These are phyloP conservation scores for Cyrtonyx montezumae DNA, from an alignment of 2,113 vertebrate species.

Conservation along the genomic window DNA sequence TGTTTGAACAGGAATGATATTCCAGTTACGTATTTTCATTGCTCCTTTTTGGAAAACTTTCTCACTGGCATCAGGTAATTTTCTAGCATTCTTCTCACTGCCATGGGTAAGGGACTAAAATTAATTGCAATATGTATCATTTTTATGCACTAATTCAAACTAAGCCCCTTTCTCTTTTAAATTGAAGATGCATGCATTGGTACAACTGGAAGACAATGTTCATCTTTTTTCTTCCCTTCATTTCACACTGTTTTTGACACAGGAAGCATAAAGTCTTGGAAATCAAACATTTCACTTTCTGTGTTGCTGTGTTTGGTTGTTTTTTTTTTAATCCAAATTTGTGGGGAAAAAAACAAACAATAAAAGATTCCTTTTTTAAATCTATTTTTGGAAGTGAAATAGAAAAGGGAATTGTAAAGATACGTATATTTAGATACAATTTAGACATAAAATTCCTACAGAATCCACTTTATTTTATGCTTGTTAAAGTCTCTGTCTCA, in stretches of 20 bases:
- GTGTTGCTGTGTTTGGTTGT: background rate
- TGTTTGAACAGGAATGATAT: background rate
- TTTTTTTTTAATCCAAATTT: background rate
- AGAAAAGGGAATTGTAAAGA: background rate
- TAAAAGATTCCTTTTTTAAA: rapidly evolving
- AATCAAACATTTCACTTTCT: background rate
- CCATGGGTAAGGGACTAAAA: background rate
- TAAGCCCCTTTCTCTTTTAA: background rate
- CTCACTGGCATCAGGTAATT: background rate
- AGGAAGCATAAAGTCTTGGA: background rate
- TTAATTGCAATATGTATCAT: background rate
- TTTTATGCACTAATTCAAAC: background rate
- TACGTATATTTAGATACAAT: background rate
- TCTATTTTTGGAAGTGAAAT: background rate
- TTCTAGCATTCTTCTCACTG: background rate
- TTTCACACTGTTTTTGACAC: background rate
- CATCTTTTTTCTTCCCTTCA: background rate
- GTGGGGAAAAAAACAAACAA: background rate
- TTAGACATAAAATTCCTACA: background rate
- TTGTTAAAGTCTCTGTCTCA: background rate
- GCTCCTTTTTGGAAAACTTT: background rate
- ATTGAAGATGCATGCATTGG: background rate
- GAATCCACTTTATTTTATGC: background rate
- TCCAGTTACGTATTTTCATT: background rate
- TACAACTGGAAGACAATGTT: background rate